These are phyloP conservation scores for Delichon dasypus DNA, from an alignment of 2,797 vertebrate species.

Conservation along the genomic window DNA sequence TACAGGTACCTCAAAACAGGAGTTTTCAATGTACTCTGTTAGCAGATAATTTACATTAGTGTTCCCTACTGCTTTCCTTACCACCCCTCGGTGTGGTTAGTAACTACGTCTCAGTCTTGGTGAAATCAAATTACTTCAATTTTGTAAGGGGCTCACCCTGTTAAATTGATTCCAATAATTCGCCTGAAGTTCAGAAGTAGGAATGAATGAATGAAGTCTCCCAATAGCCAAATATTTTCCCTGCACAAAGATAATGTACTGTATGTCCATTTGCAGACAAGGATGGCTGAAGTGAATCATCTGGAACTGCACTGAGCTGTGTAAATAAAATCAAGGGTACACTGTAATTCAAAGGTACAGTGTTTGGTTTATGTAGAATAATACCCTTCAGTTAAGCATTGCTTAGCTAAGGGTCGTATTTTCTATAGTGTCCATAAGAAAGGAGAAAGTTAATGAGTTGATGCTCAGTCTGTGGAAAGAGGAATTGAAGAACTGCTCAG, in stretches of 20 bases:
- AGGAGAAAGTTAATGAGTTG: not conserved
- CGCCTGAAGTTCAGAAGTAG: not conserved
- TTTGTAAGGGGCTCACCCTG: not conserved
- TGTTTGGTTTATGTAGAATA: not conserved
- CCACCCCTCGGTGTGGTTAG: not conserved
- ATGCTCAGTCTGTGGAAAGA: not conserved
- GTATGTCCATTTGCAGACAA: not conserved
- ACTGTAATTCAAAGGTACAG: not conserved
- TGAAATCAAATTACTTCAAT: not conserved
- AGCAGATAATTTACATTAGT: not conserved
- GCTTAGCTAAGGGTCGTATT: not conserved
- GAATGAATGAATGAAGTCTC: not conserved
- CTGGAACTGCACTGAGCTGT: not conserved
- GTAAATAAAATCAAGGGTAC: not conserved
- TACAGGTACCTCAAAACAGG: not conserved
- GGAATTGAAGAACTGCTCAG: not conserved
- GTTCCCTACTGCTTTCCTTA: not conserved
- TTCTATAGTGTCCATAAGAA: not conserved
- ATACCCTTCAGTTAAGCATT: not conserved
- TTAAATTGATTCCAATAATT: not conserved
- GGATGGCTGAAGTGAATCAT: not conserved
- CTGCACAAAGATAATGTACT: not conserved
- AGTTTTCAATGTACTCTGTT: not conserved
- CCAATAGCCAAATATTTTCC: not conserved
- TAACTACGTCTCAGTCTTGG: not conserved